These are phyloP conservation scores for Synergus umbraculus DNA, from an alignment of 2,888 invertebrate genomes.

Conservation along the genomic window DNA sequence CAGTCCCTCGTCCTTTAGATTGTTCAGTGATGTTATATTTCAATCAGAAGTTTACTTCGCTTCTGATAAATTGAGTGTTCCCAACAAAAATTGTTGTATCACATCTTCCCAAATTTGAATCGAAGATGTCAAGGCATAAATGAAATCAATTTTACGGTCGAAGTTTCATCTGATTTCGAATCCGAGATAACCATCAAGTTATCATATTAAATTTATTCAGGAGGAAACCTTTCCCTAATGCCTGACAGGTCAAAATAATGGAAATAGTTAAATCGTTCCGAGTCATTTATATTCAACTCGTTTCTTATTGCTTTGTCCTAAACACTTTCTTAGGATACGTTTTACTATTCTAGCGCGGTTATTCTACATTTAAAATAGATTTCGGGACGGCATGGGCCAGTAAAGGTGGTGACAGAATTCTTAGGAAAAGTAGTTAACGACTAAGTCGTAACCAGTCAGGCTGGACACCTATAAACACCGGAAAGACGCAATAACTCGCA, in stretches of 20 bases:
- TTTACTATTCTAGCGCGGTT: background rate
- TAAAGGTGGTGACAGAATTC: constrained; percentile 14
- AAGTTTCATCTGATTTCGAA: background rate
- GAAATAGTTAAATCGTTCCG: constrained; percentile 10
- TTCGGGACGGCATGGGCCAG: background rate
- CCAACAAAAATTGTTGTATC: background rate
- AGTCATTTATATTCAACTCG: constrained; percentile 25
- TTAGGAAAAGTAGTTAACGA: constrained; percentile 20
- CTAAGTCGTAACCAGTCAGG: constrained; percentile 8
- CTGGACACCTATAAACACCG: constrained; percentile 68
- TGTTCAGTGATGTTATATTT: background rate
- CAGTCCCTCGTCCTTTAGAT: background rate
- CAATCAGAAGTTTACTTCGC: background rate
- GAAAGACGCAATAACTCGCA: constrained; percentile 71
- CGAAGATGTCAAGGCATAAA: background rate
- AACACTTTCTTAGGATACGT: background rate
- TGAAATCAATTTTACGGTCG: constrained; percentile 1
- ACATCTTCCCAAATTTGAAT: background rate
- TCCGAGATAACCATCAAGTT: background rate
- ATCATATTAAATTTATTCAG: background rate
- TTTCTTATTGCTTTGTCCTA: background rate
- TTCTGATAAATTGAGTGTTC: no score
- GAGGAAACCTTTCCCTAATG: background rate
- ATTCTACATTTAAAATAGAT: constrained; percentile 5
- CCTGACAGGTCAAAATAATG: background rate